phyloP scores from a whole-genome alignment of 2,888 invertebrate species.

The Danaus chrysippus region DNA sequence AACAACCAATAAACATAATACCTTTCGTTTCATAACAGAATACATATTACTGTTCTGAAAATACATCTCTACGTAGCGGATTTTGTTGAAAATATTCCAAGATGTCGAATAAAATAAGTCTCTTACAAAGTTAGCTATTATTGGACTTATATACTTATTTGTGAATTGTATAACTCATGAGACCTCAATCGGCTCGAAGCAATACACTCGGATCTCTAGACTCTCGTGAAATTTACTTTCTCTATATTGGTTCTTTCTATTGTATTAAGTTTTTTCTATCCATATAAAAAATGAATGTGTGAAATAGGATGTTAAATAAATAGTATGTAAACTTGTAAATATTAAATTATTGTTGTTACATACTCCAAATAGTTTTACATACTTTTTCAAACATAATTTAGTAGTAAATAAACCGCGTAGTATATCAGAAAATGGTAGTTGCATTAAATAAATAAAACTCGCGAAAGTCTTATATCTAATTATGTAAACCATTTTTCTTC shows the following conservation, averaged over 20 bases:
- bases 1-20: background rate
- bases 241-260: slow-evolving; percentile 19
- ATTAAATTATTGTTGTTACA: too few species aligned
- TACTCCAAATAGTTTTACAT: too few species aligned
- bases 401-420: too few species aligned
- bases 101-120: slow-evolving; percentile 11
- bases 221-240: slow-evolving; percentile 12
- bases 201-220: slow-evolving; percentile 17
- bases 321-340: too few species aligned
- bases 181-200: slow-evolving; percentile 18
- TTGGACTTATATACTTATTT: slow-evolving; percentile 18
- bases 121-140: slow-evolving; percentile 11
- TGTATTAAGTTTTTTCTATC: slow-evolving; percentile 11
- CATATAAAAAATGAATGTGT: background rate
- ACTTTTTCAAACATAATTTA: too few species aligned
- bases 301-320: background rate
- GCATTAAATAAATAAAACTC: too few species aligned
- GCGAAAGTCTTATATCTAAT: too few species aligned
- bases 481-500: too few species aligned
- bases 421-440: too few species aligned
- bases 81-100: background rate
- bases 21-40: too few species aligned
- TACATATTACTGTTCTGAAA: background rate
- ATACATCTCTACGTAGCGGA: background rate
- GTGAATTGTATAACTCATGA: slow-evolving; percentile 18